phyloP scores from a whole-genome alignment of 2,888 invertebrate species.

The Scelioninae gen. 1 region DNA sequence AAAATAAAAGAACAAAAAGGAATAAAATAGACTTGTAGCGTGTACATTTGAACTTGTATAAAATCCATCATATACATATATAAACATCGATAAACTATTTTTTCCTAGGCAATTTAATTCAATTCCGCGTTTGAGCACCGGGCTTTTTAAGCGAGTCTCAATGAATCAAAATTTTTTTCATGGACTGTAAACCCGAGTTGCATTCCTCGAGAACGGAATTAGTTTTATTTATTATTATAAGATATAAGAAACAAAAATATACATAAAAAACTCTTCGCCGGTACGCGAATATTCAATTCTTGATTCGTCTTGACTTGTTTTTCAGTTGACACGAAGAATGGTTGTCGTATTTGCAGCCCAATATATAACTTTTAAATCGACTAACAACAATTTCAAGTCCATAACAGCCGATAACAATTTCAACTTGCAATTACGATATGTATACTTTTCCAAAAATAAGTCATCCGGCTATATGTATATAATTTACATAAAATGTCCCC shows the following conservation, averaged over 20 bases:
- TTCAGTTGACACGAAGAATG: slow-evolving; percentile 22
- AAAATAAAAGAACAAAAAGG: not conserved
- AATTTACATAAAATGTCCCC: slow-evolving; percentile 7
- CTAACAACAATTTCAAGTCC: not conserved
- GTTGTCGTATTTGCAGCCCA: slow-evolving; percentile 34
- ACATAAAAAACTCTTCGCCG: slow-evolving; percentile 78
- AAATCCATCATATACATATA: slow-evolving; percentile 40
- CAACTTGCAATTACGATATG: slow-evolving; percentile 1
- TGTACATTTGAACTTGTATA: slow-evolving; percentile 34
- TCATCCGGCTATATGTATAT: slow-evolving; percentile 5
- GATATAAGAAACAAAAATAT: slow-evolving; percentile 71
- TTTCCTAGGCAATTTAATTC: slow-evolving; percentile 8
- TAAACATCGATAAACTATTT: slow-evolving; percentile 38
- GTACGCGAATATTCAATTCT: slow-evolving; percentile 76
- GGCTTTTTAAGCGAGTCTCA: not conserved
- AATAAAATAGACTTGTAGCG: too few species aligned
- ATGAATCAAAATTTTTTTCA: slow-evolving; percentile 6
- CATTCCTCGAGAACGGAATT: slow-evolving; percentile 67
- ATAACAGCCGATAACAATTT: slow-evolving; percentile 11
- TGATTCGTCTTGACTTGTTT: slow-evolving; percentile 77
- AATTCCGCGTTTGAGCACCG: slow-evolving; percentile 10
- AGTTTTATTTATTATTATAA: slow-evolving; percentile 24
- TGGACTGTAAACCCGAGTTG: slow-evolving; percentile 59
- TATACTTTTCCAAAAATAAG: slow-evolving; percentile 46
- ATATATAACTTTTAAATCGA: not conserved